Evolutionary conservation across 2,113 vertebrate species (phyloP).

Genomic region (Phainopepla nitens): DNA sequence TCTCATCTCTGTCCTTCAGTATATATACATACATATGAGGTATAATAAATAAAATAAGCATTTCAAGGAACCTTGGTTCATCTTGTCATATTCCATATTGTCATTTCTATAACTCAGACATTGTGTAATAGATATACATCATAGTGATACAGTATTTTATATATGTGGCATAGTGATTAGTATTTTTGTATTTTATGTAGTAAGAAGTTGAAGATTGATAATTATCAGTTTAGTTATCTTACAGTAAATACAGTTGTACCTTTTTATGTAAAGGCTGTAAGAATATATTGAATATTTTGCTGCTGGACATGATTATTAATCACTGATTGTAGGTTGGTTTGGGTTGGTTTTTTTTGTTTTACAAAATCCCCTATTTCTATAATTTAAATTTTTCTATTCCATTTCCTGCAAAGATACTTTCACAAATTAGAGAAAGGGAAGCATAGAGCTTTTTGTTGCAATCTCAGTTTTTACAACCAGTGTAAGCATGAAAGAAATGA

Average conservation of each 20-base stretch:
- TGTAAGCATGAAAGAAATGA: not conserved
- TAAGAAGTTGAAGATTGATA: not conserved
- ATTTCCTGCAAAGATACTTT: not conserved
- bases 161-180: not conserved
- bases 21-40: not conserved
- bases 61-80: not conserved
- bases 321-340: not conserved
- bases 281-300: not conserved
- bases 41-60: not conserved
- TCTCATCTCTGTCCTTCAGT: not conserved
- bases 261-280: not conserved
- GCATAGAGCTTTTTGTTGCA: not conserved
- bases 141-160: not conserved
- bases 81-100: not conserved
- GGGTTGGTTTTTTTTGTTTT: not conserved
- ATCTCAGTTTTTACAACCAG: not conserved
- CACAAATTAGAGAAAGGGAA: not conserved
- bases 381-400: not conserved
- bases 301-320: not conserved
- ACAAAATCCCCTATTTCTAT: rapidly evolving
- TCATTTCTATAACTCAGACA: not conserved
- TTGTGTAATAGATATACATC: not conserved
- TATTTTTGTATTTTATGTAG: not conserved
- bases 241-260: not conserved
- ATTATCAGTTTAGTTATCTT: not conserved